These are phyloP conservation scores for Ostrea edulis DNA, from an alignment of 1,140 invertebrate genomes.

Conservation along the genomic window DNA sequence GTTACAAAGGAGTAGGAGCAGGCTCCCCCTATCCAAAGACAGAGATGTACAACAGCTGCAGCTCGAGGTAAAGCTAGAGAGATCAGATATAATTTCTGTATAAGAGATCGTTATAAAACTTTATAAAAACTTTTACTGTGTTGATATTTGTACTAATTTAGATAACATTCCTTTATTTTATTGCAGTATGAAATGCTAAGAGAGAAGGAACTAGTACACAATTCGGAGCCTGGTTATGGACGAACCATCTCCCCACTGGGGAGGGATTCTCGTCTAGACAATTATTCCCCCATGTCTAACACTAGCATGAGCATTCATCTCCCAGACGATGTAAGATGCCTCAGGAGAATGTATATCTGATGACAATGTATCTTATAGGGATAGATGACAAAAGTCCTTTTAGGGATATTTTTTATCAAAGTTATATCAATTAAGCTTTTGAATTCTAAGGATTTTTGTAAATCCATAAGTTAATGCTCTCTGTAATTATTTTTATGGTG, in stretches of 20 bases:
- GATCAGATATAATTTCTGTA: neutral
- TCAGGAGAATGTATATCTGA: neutral
- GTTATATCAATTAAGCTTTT: no score
- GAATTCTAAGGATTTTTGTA: no score
- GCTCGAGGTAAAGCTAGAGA: slow-evolving; percentile 61
- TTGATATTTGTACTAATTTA: neutral
- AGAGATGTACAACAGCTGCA: slow-evolving; percentile 64
- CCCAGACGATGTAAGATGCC: slow-evolving; percentile 56
- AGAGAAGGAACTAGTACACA: slow-evolving; percentile 49
- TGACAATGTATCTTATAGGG: neutral
- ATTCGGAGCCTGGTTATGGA: neutral
- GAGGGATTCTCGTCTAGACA: slow-evolving; percentile 15
- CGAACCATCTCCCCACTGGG: neutral
- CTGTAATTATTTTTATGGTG: neutral
- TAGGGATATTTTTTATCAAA: neutral
- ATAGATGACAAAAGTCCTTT: neutral
- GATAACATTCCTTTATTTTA: neutral
- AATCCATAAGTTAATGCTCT: neutral
- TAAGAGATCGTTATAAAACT: neutral
- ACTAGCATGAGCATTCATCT: slow-evolving; percentile 64
- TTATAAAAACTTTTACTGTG: neutral
- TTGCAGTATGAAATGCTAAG: slow-evolving; percentile 66
- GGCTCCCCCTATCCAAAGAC: slow-evolving; percentile 64
- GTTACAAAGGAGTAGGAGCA: slow-evolving; percentile 42
- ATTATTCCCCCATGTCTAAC: slow-evolving; percentile 49